A percentile compares a stretch with the other conserved stretches of the same genome.
Conservation (phyloP, 30 jellyfish, hydroid and myxozoan genomes). For the Sanderia malayensis region DNA sequence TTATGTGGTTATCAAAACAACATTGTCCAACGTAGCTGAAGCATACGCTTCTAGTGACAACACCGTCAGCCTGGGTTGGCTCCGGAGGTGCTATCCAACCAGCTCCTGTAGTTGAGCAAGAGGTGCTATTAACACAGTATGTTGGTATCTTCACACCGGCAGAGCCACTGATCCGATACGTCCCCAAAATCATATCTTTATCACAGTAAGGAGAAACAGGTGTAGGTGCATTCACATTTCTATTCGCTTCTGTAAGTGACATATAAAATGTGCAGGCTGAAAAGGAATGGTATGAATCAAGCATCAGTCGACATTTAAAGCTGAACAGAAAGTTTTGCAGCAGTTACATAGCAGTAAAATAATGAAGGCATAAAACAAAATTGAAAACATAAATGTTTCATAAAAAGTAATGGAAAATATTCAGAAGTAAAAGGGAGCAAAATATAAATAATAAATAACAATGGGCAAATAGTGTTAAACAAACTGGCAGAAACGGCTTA, state of each 20-base stretch:
- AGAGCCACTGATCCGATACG: not conserved
- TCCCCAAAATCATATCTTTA: not conserved
- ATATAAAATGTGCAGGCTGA: too few species aligned
- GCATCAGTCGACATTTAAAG: too few species aligned
- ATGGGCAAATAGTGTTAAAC: too few species aligned
- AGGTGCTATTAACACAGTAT: not conserved
- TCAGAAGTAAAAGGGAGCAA: too few species aligned
- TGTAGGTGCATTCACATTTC: not conserved
- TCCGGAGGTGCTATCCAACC: not conserved
- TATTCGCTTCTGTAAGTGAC: not conserved
- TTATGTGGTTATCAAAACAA: not conserved
- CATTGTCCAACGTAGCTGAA: not conserved
- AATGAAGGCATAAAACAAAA: too few species aligned
- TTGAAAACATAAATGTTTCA: too few species aligned
- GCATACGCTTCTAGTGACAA: not conserved
- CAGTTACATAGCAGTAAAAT: too few species aligned
- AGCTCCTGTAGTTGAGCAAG: not conserved
- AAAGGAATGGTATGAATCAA: too few species aligned
- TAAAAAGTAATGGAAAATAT: too few species aligned
- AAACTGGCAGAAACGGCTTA: too few species aligned
- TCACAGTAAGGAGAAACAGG: not conserved
- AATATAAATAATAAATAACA: too few species aligned
- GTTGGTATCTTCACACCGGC: constrained; percentile 2
- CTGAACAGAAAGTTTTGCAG: too few species aligned
- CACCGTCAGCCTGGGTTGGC: not conserved